These are phyloP conservation scores for Andrena minutula DNA, from an alignment of 2,888 invertebrate genomes.

Conservation along the genomic window DNA sequence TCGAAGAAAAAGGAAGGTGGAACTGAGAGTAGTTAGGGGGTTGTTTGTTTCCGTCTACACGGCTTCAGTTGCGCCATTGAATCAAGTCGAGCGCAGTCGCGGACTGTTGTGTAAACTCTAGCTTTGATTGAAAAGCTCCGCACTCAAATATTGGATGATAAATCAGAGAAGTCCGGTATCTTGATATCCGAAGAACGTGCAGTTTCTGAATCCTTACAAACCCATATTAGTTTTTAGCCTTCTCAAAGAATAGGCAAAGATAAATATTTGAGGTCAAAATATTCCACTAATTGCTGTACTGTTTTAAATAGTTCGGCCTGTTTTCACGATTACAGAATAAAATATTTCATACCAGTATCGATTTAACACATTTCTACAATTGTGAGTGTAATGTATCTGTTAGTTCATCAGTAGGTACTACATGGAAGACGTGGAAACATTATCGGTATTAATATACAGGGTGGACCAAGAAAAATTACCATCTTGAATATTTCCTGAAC, in stretches of 20 bases:
- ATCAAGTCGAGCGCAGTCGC: constrained; percentile 78
- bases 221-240: constrained; percentile 32
- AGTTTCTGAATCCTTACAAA: constrained; percentile 51
- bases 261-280: not conserved
- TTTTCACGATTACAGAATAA: too few species aligned
- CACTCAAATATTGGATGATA: constrained; percentile 84
- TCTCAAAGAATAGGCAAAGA: not conserved
- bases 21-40: constrained; percentile 74
- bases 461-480: too few species aligned
- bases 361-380: too few species aligned
- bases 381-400: too few species aligned
- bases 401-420: too few species aligned
- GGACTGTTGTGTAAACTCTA: constrained; percentile 83
- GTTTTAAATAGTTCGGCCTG: too few species aligned
- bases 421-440: too few species aligned
- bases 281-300: not conserved
- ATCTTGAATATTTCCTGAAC: too few species aligned
- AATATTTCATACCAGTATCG: too few species aligned
- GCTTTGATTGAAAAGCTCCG: constrained; percentile 83
- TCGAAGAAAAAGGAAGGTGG: constrained; percentile 64
- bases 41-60: constrained; percentile 81
- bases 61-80: constrained; percentile 78
- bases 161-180: constrained; percentile 75
- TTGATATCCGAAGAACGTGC: constrained; percentile 65
- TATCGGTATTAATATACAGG: too few species aligned